phyloP scores from a whole-genome alignment of 2,797 vertebrate species.

The Champsocephalus esox region DNA sequence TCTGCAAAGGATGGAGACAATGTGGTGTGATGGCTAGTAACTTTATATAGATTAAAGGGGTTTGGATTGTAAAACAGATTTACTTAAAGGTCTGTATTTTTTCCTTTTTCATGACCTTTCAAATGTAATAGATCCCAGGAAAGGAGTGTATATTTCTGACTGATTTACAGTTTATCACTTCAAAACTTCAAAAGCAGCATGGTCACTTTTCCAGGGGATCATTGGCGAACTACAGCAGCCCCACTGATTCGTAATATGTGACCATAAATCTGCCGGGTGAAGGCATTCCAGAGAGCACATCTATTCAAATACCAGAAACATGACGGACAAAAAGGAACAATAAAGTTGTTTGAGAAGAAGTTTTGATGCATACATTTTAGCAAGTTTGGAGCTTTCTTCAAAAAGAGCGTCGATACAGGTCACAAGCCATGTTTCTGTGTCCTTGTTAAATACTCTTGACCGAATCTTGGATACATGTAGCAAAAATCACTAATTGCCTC shows the following conservation, averaged over 20 bases:
- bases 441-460: slow-evolving; percentile 40
- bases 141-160: slow-evolving; percentile 20
- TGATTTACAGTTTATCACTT: slow-evolving; percentile 66
- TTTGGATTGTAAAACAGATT: neutral
- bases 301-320: slow-evolving; percentile 56
- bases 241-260: slow-evolving; percentile 37
- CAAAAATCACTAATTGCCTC: slow-evolving; percentile 26
- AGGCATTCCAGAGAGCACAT: slow-evolving; percentile 44
- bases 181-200: slow-evolving; percentile 47
- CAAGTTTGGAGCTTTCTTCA: slow-evolving; percentile 15
- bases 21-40: neutral
- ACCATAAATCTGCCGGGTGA: slow-evolving; percentile 51
- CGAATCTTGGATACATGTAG: slow-evolving; percentile 11
- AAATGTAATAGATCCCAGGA: slow-evolving; percentile 47
- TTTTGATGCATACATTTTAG: slow-evolving; percentile 10
- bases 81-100: neutral
- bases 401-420: slow-evolving; percentile 19
- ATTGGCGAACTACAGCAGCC: slow-evolving; percentile 29
- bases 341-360: slow-evolving; percentile 19
- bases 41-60: neutral
- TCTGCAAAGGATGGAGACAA: slow-evolving; percentile 10
- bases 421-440: slow-evolving; percentile 32
- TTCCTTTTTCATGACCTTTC: slow-evolving; percentile 16
- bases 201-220: slow-evolving; percentile 38
- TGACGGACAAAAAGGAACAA: slow-evolving; percentile 43